These are phyloP conservation scores for Melanotus villosus DNA, from an alignment of 2,888 invertebrate species.

Conservation along the genomic window DNA sequence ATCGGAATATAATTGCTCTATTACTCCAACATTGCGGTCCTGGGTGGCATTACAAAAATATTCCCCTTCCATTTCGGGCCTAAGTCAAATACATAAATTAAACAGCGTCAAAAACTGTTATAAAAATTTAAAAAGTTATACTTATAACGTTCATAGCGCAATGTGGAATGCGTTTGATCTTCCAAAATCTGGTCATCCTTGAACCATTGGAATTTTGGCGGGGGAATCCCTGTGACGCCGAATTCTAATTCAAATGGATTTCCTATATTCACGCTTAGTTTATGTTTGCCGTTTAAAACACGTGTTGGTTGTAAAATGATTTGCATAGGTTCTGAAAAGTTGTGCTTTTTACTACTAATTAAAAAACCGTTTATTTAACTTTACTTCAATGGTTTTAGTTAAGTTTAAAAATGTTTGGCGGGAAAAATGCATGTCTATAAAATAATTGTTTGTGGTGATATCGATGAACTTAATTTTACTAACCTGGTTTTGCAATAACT, in stretches of 20 bases:
- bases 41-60: constrained; percentile 54
- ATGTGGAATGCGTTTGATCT: constrained; percentile 23
- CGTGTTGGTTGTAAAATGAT: constrained; percentile 33
- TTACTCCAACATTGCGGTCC: constrained; percentile 27
- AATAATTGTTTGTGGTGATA: too few relatives aligned
- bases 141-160: constrained; percentile 30
- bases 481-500: constrained; percentile 49
- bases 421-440: too few relatives aligned
- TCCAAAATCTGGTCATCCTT: constrained; percentile 36
- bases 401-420: too few relatives aligned
- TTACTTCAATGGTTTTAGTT: too few relatives aligned
- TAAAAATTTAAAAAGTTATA: neutral
- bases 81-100: constrained; percentile 27
- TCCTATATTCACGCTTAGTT: constrained; percentile 18
- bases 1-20: neutral
- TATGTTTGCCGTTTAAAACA: constrained; percentile 13
- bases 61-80: constrained; percentile 48
- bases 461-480: neutral
- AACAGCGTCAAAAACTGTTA: neutral
- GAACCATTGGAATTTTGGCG: constrained; percentile 43
- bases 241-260: constrained; percentile 35
- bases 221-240: constrained; percentile 41
- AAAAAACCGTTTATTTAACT: too few relatives aligned
- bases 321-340: constrained; percentile 33
- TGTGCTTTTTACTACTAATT: too few relatives aligned